Evolutionary conservation across 2,113 vertebrate genomes (phyloP).

Genomic region (Ctenomys sociabilis): DNA sequence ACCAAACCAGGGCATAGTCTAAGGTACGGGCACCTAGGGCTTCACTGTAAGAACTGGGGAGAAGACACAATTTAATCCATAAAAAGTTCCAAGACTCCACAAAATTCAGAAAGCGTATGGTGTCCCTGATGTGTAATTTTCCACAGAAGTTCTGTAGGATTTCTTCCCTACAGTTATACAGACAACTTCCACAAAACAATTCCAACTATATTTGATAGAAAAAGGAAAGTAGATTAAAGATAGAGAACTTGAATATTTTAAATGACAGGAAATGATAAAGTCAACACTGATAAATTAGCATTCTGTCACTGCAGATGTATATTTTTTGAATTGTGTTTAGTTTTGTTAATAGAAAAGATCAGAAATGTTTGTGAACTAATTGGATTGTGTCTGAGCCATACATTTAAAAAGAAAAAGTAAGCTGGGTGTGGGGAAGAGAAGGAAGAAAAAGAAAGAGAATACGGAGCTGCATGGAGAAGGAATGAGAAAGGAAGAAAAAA

Average conservation of each 20-base stretch:
- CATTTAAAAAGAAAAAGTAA: background rate
- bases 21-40: background rate
- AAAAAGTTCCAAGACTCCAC: background rate
- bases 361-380: conserved; percentile 43
- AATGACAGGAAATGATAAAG: conserved; percentile 49
- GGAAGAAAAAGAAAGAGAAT: background rate
- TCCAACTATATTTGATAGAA: conserved; percentile 40
- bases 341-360: conserved; percentile 39
- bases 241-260: conserved; percentile 34
- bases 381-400: conserved; percentile 34
- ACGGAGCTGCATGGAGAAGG: background rate
- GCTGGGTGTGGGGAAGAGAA: background rate
- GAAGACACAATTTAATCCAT: background rate
- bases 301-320: conserved; percentile 52
- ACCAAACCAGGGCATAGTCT: background rate
- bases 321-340: conserved; percentile 50
- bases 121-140: background rate
- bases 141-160: background rate
- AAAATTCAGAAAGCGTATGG: background rate
- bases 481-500: background rate
- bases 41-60: background rate
- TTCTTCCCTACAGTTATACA: background rate
- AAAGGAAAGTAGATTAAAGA: conserved; percentile 61
- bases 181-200: conserved; percentile 18
- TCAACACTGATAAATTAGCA: conserved; percentile 17